These are phyloP conservation scores for Pterophyllum scalare DNA, from an alignment of 2,113 vertebrate genomes.

Conservation along the genomic window DNA sequence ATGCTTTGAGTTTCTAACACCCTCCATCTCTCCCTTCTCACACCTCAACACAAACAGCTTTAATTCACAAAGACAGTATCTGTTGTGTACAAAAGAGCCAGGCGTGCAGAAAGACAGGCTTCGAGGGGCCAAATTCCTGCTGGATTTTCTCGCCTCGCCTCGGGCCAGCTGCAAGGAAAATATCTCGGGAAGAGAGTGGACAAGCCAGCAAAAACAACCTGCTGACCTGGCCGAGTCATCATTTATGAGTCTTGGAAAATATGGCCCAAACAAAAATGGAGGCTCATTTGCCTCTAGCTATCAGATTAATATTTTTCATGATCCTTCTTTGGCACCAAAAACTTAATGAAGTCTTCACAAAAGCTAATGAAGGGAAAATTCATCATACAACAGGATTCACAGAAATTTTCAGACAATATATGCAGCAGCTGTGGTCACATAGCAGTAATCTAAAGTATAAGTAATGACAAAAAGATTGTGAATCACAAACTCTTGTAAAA, in stretches of 20 bases:
- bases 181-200: constrained; percentile 72
- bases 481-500: not conserved
- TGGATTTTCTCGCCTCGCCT: constrained; percentile 78
- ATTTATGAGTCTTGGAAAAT: constrained; percentile 71
- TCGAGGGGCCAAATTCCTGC: constrained; percentile 78
- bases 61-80: constrained; percentile 80
- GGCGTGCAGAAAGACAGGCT: constrained; percentile 73
- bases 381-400: not conserved
- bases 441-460: not conserved
- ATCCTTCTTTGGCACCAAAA: constrained; percentile 36
- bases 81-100: constrained; percentile 76
- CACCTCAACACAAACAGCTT: constrained; percentile 76
- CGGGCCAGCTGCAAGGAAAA: constrained; percentile 78
- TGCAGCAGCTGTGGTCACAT: not conserved
- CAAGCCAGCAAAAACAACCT: constrained; percentile 78
- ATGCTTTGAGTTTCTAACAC: constrained; percentile 49
- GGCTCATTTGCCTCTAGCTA: constrained; percentile 56
- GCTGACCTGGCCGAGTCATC: constrained; percentile 75
- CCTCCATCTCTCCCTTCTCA: constrained; percentile 34
- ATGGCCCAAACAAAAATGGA: constrained; percentile 63
- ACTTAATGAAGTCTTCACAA: constrained; percentile 7
- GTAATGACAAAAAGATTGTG: not conserved
- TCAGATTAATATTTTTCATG: constrained; percentile 45
- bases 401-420: not conserved
- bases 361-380: constrained; percentile 33